These are phyloP conservation scores for Latrodectus geometricus DNA, from an alignment of 1,140 invertebrate species.

Conservation along the genomic window DNA sequence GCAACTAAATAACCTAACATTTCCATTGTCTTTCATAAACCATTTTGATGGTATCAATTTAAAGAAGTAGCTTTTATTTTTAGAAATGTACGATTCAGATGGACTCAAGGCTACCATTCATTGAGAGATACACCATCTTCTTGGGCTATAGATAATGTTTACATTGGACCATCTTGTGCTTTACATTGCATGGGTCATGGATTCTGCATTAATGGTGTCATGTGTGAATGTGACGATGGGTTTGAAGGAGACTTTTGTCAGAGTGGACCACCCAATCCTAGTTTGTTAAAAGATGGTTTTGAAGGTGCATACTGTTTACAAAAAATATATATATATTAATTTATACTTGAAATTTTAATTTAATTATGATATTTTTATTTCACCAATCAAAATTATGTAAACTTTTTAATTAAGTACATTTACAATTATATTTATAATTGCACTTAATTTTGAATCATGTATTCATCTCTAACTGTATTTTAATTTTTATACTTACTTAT, in stretches of 20 bases:
- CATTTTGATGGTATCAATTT: not conserved
- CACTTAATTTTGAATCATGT: too few species aligned
- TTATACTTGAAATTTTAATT: not conserved
- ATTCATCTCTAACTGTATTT: too few species aligned
- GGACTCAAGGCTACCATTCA: conserved; percentile 70
- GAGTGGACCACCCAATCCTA: conserved; percentile 63
- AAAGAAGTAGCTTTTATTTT: conserved; percentile 36
- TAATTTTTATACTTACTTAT: too few species aligned
- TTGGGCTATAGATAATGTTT: conserved; percentile 72
- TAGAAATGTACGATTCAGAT: conserved; percentile 69
- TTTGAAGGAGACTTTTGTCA: conserved; percentile 68
- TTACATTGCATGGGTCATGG: conserved; percentile 71
- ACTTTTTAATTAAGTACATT: too few species aligned
- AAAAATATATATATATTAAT: not conserved
- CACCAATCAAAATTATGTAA: too few species aligned
- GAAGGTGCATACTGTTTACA: conserved; percentile 57
- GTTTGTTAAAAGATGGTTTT: conserved; percentile 69
- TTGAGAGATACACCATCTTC: conserved; percentile 67
- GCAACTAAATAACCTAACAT: not conserved
- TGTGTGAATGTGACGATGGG: conserved; percentile 69
- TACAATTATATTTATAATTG: too few species aligned
- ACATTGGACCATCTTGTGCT: conserved; percentile 70
- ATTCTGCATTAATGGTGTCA: conserved; percentile 68
- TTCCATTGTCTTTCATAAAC: not conserved
- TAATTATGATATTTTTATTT: too few species aligned